Conservation (phyloP, 2,797 vertebrate genomes). For the Anableps anableps region DNA sequence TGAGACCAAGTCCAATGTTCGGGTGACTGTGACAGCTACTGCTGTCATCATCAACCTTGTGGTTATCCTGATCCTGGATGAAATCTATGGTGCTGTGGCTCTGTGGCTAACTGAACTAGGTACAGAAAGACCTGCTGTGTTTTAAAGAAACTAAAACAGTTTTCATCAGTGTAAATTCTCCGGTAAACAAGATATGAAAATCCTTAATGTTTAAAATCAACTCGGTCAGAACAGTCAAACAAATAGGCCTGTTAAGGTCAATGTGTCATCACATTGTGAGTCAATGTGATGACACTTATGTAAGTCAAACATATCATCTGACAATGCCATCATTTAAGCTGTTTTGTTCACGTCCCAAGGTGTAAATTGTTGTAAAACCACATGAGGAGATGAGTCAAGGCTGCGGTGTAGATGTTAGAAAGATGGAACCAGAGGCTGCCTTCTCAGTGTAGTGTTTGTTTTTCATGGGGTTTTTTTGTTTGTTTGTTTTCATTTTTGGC, state of each 20-base stretch:
- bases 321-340: too few relatives aligned
- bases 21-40: conserved; percentile 92
- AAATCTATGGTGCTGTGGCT: conserved; percentile 94
- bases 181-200: background rate
- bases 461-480: too few relatives aligned
- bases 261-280: too few relatives aligned
- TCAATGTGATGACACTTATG: too few relatives aligned
- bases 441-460: too few relatives aligned
- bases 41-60: conserved; percentile 97
- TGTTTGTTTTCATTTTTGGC: too few relatives aligned
- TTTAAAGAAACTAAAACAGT: background rate
- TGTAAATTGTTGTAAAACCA: too few relatives aligned
- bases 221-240: background rate
- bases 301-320: too few relatives aligned
- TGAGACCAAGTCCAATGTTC: conserved; percentile 87
- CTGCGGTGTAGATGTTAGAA: too few relatives aligned
- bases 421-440: too few relatives aligned
- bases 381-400: too few relatives aligned
- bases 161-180: background rate
- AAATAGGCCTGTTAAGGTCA: background rate
- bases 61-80: conserved; percentile 95
- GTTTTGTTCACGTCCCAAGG: too few relatives aligned
- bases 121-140: conserved; percentile 50
- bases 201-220: background rate
- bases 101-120: conserved; percentile 96